Conservation (phyloP, 1,140 invertebrate species). For the Amphibalanus amphitrite region DNA sequence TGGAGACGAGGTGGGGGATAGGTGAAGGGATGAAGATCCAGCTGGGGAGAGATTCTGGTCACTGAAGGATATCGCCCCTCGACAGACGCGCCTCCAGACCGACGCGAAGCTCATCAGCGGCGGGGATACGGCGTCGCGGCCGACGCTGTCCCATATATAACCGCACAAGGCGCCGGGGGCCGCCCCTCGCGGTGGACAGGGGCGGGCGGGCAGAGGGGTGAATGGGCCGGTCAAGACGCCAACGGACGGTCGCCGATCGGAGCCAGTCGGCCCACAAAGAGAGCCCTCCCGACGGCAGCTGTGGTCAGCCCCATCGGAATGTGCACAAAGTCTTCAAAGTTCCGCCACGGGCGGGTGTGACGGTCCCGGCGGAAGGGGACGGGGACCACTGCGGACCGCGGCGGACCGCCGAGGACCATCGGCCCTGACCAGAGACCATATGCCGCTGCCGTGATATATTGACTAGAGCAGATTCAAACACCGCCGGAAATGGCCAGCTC, state of each 20-base stretch:
- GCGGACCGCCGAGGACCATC: too few relatives aligned
- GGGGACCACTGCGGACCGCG: not conserved
- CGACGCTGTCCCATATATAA: too few relatives aligned
- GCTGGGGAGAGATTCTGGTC: not conserved
- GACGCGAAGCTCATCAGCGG: too few relatives aligned
- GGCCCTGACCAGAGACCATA: not conserved
- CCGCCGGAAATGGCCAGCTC: not conserved
- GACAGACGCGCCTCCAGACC: too few relatives aligned
- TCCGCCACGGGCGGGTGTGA: too few relatives aligned
- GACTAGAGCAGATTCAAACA: not conserved
- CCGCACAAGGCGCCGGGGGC: too few relatives aligned
- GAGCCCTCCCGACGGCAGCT: not conserved
- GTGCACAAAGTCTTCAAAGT: not conserved
- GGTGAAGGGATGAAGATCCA: not conserved
- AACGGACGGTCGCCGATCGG: too few relatives aligned
- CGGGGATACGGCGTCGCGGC: too few relatives aligned
- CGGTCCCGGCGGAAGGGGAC: not conserved
- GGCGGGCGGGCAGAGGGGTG: too few relatives aligned
- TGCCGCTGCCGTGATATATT: not conserved
- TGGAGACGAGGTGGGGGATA: not conserved
- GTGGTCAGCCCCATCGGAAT: not conserved
- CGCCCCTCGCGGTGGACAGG: too few relatives aligned
- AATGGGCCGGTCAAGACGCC: too few relatives aligned
- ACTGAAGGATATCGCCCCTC: too few relatives aligned
- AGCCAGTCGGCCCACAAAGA: not conserved